A percentile compares a stretch with the other conserved stretches of the same genome.
phyloP scores from a whole-genome alignment of 2,888 invertebrate genomes.

The Lampropteryx suffumata region DNA sequence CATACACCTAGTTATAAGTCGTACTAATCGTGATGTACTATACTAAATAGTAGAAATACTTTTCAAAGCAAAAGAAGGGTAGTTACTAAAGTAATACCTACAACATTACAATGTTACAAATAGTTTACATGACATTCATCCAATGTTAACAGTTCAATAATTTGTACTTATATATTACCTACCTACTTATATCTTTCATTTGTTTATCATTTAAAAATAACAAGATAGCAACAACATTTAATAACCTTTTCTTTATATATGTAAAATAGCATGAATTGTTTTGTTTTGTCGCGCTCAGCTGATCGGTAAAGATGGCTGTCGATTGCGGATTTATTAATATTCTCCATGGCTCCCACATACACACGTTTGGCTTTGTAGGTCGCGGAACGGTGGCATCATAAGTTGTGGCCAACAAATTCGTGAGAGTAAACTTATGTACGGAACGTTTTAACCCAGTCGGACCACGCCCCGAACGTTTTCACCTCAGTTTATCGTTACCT shows the following conservation, averaged over 20 bases:
- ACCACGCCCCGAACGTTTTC: slow-evolving; percentile 53
- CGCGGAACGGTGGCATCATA: slow-evolving; percentile 65
- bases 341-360: slow-evolving; percentile 52
- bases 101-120: slow-evolving; percentile 13
- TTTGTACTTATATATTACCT: slow-evolving; percentile 10
- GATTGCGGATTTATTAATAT: slow-evolving; percentile 54
- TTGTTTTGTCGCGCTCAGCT: slow-evolving; percentile 29
- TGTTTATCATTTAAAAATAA: slow-evolving; percentile 6
- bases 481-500: slow-evolving; percentile 7
- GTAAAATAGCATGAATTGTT: slow-evolving; percentile 2
- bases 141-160: slow-evolving; percentile 28
- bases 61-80: not conserved
- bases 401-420: slow-evolving; percentile 56
- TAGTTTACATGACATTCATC: slow-evolving; percentile 30
- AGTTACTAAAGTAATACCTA: not conserved
- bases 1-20: not conserved
- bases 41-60: too few species aligned
- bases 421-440: slow-evolving; percentile 50
- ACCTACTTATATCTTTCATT: not conserved
- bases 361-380: slow-evolving; percentile 65
- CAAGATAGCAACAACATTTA: slow-evolving; percentile 15
- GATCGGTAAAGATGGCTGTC: slow-evolving; percentile 33
- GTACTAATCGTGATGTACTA: too few species aligned
- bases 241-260: not conserved
- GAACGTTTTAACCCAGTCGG: slow-evolving; percentile 35